These are phyloP conservation scores for Mobula birostris DNA, from an alignment of 2,113 vertebrate genomes.

Conservation along the genomic window DNA sequence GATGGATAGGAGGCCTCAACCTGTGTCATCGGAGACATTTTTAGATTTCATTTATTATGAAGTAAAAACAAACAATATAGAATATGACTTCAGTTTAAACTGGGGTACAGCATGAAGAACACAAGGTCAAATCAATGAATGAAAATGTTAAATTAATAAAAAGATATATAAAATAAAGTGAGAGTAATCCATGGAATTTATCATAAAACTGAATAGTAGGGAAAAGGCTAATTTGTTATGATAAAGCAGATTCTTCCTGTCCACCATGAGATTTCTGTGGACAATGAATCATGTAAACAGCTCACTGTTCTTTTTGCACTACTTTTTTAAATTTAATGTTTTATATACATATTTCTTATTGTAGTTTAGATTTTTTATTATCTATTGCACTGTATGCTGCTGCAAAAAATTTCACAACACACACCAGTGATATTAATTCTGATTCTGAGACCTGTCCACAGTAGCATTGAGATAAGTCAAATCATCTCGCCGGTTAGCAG, in stretches of 20 bases:
- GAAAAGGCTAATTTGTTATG: no score
- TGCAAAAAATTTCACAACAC: no score
- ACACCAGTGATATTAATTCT: no score
- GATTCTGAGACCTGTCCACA: no score
- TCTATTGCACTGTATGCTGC: no score
- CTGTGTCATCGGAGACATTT: not conserved
- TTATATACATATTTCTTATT: no score
- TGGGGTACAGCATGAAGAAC: not conserved
- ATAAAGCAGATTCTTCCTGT: no score
- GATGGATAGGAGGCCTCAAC: not conserved
- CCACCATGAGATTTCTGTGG: no score
- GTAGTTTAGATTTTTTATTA: no score
- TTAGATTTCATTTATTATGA: not conserved
- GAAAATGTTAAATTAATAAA: not conserved
- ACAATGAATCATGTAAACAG: no score
- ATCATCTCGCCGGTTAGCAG: not conserved
- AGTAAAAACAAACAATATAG: not conserved
- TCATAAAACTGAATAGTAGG: not conserved
- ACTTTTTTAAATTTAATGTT: no score
- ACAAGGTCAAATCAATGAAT: not conserved
- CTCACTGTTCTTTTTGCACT: no score
- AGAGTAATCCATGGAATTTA: not conserved
- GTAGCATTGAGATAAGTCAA: not conserved
- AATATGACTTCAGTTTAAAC: not conserved
- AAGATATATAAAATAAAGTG: not conserved